Evolutionary conservation across 2,888 invertebrate genomes (phyloP).

Genomic region (Malthinus seriepunctatus): DNA sequence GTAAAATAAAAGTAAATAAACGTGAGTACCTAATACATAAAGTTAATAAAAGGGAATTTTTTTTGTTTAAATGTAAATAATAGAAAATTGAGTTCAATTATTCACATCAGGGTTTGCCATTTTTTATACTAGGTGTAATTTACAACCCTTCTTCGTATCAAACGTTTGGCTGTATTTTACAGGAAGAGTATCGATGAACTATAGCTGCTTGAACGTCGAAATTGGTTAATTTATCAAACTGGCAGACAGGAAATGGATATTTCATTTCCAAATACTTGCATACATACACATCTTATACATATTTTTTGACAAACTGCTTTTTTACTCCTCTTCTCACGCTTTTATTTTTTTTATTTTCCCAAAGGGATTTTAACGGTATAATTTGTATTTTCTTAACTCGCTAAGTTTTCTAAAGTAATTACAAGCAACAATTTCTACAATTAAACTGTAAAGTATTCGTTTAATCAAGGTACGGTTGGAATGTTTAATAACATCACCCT

Average conservation of each 20-base stretch:
- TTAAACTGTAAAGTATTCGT: slow-evolving; percentile 28
- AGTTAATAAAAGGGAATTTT: no score
- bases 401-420: slow-evolving; percentile 11
- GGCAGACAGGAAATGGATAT: slow-evolving; percentile 30
- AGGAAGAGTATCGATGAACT: slow-evolving; percentile 25
- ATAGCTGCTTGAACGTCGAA: slow-evolving; percentile 27
- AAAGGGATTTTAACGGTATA: background rate
- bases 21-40: no score
- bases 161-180: slow-evolving; percentile 23
- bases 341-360: no score
- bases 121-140: slow-evolving; percentile 23
- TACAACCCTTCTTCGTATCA: slow-evolving; percentile 21
- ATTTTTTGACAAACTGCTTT: background rate
- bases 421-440: slow-evolving; percentile 20
- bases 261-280: slow-evolving; percentile 32
- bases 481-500: slow-evolving; percentile 24
- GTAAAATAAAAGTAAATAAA: no score
- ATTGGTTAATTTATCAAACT: slow-evolving; percentile 37
- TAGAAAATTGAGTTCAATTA: slow-evolving; percentile 15
- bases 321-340: no score
- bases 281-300: background rate
- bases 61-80: background rate
- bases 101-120: slow-evolving; percentile 19
- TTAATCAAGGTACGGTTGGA: slow-evolving; percentile 27
- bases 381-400: background rate